A percentile compares a stretch with the other conserved stretches of the same genome.
Conservation (phyloP, 2,797 vertebrate species). For the Taeniopygia guttata region DNA sequence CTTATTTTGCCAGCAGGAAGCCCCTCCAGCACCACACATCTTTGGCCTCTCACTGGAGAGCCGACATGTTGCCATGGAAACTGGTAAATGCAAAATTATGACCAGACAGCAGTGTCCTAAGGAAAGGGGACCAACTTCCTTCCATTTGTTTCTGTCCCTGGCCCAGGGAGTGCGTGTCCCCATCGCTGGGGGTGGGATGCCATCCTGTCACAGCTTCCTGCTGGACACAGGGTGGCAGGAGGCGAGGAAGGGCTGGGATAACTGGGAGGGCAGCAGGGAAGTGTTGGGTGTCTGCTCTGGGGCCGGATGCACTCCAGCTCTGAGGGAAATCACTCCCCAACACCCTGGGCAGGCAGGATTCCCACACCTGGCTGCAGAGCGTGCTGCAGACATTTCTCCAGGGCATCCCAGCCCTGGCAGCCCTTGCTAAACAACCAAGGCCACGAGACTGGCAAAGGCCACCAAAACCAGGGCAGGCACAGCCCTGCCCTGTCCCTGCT, state of each 20-base stretch:
- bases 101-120: neutral
- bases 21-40: neutral
- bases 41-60: neutral
- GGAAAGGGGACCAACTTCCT: neutral
- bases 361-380: fast-evolving
- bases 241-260: neutral
- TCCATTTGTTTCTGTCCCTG: neutral
- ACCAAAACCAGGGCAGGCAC: neutral
- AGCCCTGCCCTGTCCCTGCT: neutral
- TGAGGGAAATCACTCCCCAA: neutral
- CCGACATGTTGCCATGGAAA: neutral
- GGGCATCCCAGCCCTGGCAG: neutral
- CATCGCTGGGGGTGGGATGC: neutral
- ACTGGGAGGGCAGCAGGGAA: neutral
- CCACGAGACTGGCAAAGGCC: neutral
- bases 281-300: neutral
- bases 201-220: neutral
- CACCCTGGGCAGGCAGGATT: neutral
- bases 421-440: neutral
- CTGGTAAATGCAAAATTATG: neutral
- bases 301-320: neutral
- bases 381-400: neutral
- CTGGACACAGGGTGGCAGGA: neutral
- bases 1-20: conserved; percentile 27
- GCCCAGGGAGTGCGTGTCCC: fast-evolving